A percentile compares a stretch with the other conserved stretches of the same genome.
Conservation (phyloP, 2,888 invertebrate species). For the Hyposoter dolosus region DNA sequence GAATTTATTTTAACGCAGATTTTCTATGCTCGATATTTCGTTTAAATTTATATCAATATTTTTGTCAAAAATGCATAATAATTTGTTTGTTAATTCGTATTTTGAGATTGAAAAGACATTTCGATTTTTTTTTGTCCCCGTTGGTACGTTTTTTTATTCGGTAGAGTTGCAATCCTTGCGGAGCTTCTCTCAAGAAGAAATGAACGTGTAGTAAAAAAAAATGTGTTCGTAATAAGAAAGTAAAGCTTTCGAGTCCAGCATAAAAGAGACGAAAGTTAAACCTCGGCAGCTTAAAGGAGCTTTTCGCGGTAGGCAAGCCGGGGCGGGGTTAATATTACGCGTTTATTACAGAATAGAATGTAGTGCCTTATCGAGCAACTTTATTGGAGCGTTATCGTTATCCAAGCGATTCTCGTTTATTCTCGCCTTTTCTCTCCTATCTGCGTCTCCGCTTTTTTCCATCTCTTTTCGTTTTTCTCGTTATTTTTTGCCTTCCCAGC, state of each 20-base stretch:
- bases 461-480: neutral
- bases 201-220: slow-evolving; percentile 1
- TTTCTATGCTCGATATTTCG: neutral
- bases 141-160: neutral
- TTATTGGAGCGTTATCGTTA: slow-evolving; percentile 66
- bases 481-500: neutral
- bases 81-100: neutral
- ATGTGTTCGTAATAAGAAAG: slow-evolving; percentile 32
- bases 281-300: slow-evolving; percentile 4
- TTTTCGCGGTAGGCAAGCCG: slow-evolving; percentile 2
- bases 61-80: neutral
- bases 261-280: slow-evolving; percentile 29
- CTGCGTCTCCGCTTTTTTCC: neutral
- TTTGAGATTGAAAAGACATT: neutral
- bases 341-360: slow-evolving; percentile 63
- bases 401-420: slow-evolving; percentile 28
- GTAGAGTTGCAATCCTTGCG: neutral
- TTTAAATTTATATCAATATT: neutral
- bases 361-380: slow-evolving; percentile 61
- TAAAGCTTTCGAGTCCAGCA: slow-evolving; percentile 15
- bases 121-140: neutral
- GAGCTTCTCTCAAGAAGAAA: neutral
- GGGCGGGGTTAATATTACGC: slow-evolving; percentile 45
- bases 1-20: neutral
- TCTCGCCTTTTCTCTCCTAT: slow-evolving; percentile 26